Conservation (phyloP, 2,113 vertebrate species). For the Aldabrachelys gigantea region DNA sequence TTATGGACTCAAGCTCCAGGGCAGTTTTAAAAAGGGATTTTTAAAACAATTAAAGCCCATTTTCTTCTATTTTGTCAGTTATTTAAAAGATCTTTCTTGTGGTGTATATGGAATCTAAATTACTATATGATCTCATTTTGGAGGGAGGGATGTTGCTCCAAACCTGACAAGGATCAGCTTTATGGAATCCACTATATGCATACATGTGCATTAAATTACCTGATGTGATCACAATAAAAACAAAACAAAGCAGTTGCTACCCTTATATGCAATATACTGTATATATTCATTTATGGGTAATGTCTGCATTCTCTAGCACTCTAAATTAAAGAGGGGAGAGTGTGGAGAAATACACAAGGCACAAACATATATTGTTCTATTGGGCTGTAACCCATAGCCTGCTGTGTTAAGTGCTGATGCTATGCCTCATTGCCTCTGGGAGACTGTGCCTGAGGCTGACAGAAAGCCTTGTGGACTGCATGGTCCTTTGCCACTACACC, state of each 20-base stretch:
- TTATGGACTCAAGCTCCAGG: background rate
- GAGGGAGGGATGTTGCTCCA: background rate
- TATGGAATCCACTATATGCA: accelerated
- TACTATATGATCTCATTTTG: background rate
- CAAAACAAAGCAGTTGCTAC: background rate
- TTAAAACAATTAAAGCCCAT: background rate
- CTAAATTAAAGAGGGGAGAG: background rate
- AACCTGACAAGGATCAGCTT: background rate
- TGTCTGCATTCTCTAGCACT: background rate
- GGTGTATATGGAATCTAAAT: background rate
- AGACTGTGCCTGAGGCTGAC: background rate
- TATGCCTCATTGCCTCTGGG: background rate
- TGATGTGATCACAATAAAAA: background rate
- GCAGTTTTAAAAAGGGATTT: background rate
- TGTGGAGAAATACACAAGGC: accelerated
- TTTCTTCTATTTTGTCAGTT: background rate
- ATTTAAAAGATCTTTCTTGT: background rate
- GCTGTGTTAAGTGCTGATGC: background rate
- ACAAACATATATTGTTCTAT: accelerated
- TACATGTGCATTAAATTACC: background rate
- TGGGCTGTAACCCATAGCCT: background rate
- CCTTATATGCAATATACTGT: background rate
- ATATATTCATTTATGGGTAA: background rate
- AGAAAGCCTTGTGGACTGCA: background rate
- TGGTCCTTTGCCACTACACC: background rate